Conservation (phyloP, 2,113 vertebrate species). For the Agelaius phoeniceus region DNA sequence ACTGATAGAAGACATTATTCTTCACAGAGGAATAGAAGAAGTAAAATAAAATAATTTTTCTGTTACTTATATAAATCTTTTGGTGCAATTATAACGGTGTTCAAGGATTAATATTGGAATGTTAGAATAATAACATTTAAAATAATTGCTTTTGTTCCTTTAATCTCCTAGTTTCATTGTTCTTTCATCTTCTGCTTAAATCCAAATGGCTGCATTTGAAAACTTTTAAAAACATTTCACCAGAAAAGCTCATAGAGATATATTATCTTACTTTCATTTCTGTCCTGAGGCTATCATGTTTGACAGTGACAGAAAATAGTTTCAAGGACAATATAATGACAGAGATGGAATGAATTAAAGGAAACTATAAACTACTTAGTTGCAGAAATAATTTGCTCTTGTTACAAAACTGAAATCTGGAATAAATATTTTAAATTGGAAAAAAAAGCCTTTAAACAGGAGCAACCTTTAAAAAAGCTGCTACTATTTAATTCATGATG, state of each 20-base stretch:
- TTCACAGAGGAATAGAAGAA: slow-evolving; percentile 7
- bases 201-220: slow-evolving; percentile 31
- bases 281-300: slow-evolving; percentile 35
- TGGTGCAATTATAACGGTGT: slow-evolving; percentile 11
- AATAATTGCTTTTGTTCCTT: slow-evolving; percentile 40
- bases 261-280: slow-evolving; percentile 19
- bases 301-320: slow-evolving; percentile 46
- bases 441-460: neutral
- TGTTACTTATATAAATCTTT: slow-evolving; percentile 38
- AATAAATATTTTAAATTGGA: slow-evolving; percentile 12
- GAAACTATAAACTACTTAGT: neutral
- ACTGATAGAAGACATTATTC: neutral
- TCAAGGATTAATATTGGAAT: slow-evolving; percentile 29
- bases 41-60: slow-evolving; percentile 36
- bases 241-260: slow-evolving; percentile 2
- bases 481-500: neutral
- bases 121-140: neutral
- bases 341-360: slow-evolving; percentile 49
- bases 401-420: neutral
- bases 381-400: slow-evolving; percentile 1
- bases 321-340: slow-evolving; percentile 51
- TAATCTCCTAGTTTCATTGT: slow-evolving; percentile 19
- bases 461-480: slow-evolving; percentile 12
- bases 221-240: slow-evolving; percentile 43
- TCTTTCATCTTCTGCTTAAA: slow-evolving; percentile 53